Percentiles rank a stretch among this genome's conserved stretches.
These are phyloP conservation scores for Ascidia mentula DNA, from an alignment of 23 tunicate genomes.

Conservation along the genomic window DNA sequence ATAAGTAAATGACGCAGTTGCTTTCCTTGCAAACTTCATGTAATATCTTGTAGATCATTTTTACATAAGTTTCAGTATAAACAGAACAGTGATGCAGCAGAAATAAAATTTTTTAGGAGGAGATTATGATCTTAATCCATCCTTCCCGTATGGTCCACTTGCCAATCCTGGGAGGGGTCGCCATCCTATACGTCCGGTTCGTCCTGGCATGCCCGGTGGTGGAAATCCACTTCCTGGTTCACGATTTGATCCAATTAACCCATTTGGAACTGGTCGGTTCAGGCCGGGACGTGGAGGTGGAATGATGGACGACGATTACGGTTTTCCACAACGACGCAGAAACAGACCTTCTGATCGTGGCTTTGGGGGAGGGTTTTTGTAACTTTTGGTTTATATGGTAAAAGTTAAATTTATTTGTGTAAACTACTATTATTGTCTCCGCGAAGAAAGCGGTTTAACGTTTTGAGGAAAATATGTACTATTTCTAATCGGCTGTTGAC, in stretches of 20 bases:
- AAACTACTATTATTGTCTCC: too few relatives aligned
- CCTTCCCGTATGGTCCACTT: conserved; percentile 89
- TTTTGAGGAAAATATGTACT: too few relatives aligned
- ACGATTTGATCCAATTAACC: conserved; percentile 81
- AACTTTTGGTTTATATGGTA: too few relatives aligned
- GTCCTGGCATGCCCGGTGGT: conserved; percentile 30
- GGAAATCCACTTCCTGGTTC: conserved; percentile 93
- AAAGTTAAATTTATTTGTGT: too few relatives aligned
- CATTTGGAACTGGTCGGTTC: conserved; percentile 55
- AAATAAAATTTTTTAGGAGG: conserved; percentile 43
- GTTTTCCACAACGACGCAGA: neutral
- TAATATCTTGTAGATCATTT: neutral
- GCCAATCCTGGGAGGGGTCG: conserved; percentile 25
- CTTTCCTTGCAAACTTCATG: too few relatives aligned
- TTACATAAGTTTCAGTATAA: neutral
- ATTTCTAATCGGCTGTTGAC: too few relatives aligned
- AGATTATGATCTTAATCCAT: conserved; percentile 83
- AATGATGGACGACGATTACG: conserved; percentile 69
- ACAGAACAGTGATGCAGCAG: neutral
- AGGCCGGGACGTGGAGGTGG: conserved; percentile 86
- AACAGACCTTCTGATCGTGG: neutral
- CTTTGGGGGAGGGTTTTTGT: conserved; percentile 32
- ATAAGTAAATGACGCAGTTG: too few relatives aligned
- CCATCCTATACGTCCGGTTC: conserved; percentile 28
- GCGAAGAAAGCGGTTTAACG: too few relatives aligned